Base-by-base conservation (phyloP, 2,797 vertebrate species). In the Crenichthys baileyi region DNA sequence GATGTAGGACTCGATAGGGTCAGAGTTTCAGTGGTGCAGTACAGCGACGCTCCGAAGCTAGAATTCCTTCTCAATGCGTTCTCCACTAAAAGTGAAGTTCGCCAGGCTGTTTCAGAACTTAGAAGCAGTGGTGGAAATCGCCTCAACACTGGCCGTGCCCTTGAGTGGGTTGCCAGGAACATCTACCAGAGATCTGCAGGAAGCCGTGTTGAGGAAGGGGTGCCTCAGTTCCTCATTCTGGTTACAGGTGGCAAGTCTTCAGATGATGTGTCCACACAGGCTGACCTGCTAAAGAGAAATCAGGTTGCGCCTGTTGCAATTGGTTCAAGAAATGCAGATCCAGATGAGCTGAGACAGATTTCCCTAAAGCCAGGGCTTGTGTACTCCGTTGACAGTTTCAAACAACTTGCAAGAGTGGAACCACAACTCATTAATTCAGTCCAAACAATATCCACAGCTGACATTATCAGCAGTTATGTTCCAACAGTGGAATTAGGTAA, bases 221-320 rank as follows among this genome's bases (percentile, higher is more conserved):
- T 99, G 36, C 98, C 98, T 0, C 98, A 99, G 92, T 98, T 99
- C 90, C 92, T 99, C 85, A 92, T 99, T 80, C 70, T 99, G 78
- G 91, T 99, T 73, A 96, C 96, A 0, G 97, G 97, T 0, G 96
- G 96, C 83, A 96, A 91, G 76, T 97, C 98, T 0, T 80, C 93
- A 0, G 98, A 99, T 53, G 96, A 98, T 81, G 96, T 99, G 0
- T 95, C 94, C 0, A 85, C 91, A 0, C 88, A 97, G 0, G 96
- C 96, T 0, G 82, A 87, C 3, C 96, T 97, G 88, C 91, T 99
- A 48, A 99, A 98, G 93, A 94, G 90, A 86, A 95, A 88, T 11
- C 89, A 85, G 0, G 94, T 99, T 83, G 97, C 97, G 0, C 96
- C 97, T 0, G 83, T 98, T 55, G 89, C 96, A 26, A 86, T 99